Evolutionary conservation across 2,888 invertebrate species (phyloP), one percentile per base, ranked within the genome.

Genomic region (Mimumesa dahlbomi): DNA sequence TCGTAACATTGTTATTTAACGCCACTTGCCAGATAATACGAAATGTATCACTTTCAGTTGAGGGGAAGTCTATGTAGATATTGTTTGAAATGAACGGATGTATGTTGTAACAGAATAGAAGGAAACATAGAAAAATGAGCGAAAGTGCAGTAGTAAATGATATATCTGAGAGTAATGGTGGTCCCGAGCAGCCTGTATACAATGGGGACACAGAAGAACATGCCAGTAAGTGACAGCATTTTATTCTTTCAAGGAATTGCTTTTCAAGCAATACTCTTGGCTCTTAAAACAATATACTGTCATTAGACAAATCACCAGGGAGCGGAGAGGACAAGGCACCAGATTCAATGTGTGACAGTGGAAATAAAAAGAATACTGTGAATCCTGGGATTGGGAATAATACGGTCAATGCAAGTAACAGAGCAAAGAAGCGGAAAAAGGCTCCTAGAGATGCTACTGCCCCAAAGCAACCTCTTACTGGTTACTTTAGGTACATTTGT

Each of bases 391-490:
- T 77, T 21, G 84, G 80, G 22, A 77, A 79, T 19, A 84, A 68
- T 54, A 69, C 75, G 1, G 79, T 77, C 2, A 80, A 65, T 52
- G 92, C 92, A 83, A 90, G 91, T 0, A 91, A 92, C 73, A 91
- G 91, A 83, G 90, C 91, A 0, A 94, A 94, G 85, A 93, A 94
- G 77, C 92, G 94, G 62, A 93, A 94, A 71, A 94, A 93, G 89
- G 88, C 91, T 52, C 93, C 92, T 0, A 92, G 94, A 74, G 95
- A 95, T 87, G 92, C 92, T 9, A 94, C 94, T 48, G 94, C 94
- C 1, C 94, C 94, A 0, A 91, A 94, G 52, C 94, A 94, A 82
- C 94, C 95, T 6, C 90, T 94, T 11, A 94, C 94, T 62, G 94
- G 94, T 92, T 86, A 85, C 40, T 86, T 87, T 46, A 81, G 87